Evolutionary conservation across 37 sponge, comb jelly and placozoan species (phyloP), one percentile per base, ranked within the genome.

Genomic region (Corticium candelabrum): DNA sequence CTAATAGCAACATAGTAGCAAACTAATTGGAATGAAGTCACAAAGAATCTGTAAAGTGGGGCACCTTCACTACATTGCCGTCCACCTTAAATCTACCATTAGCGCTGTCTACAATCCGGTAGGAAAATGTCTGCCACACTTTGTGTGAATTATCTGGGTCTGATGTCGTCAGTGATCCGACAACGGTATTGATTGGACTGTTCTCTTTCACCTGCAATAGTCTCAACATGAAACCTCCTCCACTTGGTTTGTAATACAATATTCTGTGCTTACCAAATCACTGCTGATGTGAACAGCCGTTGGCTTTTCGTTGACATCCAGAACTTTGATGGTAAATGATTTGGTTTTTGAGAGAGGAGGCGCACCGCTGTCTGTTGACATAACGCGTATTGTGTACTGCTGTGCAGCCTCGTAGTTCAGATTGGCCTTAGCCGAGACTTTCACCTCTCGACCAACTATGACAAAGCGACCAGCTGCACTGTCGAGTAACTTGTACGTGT

Each of bases 261-360:
- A n/a, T n/a, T n/a, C n/a, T n/a, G n/a, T n/a, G n/a, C n/a, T 11
- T 50, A 50, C 21, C 15, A 21, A 50, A 70, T 70, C 7, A 32
- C 29, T n/a, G 73, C 21, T 29, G n/a, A 70, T 7, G 5, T 70
- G 73, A 4, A 70, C 73, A 70, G 73, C 5, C 29, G 73, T 70
- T 32, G 73, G 73, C 5, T 4, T 5, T 70, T 70, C 73, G 29
- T 70, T 70, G n/a, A 70, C 73, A 32, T 70, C 73, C 5, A 33
- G 5, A 4, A 70, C 73, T n/a, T 70, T n/a, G 35, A 70, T 70
- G 21, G 5, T 15, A 32, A 70, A 70, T 4, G 7, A n/a, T 15
- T 70, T 70, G 5, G 7, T 15, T 7, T 33, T 7, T 4, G n/a
- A n/a, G n/a, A 70, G 73, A n/a, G 73, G n/a, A 7, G 73, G 73